Evolutionary conservation across 2,113 vertebrate species (phyloP).

Genomic region (Eolophus roseicapilla): DNA sequence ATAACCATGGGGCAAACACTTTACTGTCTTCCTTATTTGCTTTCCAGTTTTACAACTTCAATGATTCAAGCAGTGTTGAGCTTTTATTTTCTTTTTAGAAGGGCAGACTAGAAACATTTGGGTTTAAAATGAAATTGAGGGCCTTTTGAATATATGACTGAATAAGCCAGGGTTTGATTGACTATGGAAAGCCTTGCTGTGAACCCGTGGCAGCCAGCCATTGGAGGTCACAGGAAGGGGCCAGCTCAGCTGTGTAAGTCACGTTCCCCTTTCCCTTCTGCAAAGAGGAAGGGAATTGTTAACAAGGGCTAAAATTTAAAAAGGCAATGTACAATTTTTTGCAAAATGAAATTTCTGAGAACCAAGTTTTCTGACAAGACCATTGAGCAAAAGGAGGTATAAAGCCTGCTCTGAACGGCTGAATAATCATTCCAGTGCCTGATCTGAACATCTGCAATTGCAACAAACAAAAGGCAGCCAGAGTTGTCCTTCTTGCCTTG

Average conservation of each 20-base stretch:
- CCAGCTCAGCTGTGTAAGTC: background rate
- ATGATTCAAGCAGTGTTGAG: background rate
- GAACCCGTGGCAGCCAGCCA: rapidly evolving
- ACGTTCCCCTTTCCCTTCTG: background rate
- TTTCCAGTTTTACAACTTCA: background rate
- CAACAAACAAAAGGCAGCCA: background rate
- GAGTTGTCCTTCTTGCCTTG: background rate
- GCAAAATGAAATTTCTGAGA: background rate
- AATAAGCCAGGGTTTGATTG: background rate
- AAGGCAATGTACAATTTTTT: background rate
- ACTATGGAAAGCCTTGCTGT: background rate
- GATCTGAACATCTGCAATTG: background rate
- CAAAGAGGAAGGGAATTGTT: background rate
- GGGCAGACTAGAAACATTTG: background rate
- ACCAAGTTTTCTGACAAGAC: background rate
- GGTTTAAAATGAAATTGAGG: background rate
- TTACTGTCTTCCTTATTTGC: background rate
- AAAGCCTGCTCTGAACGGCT: background rate
- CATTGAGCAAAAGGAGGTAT: background rate
- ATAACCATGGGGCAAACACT: background rate
- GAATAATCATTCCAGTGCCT: background rate
- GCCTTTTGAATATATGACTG: background rate
- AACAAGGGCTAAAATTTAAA: background rate
- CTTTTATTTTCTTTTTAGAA: background rate
- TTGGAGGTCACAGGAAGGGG: background rate